Evolutionary conservation across 2,888 invertebrate species (phyloP), one percentile per base, ranked within the genome.

Genomic region (Buathra laborator): DNA sequence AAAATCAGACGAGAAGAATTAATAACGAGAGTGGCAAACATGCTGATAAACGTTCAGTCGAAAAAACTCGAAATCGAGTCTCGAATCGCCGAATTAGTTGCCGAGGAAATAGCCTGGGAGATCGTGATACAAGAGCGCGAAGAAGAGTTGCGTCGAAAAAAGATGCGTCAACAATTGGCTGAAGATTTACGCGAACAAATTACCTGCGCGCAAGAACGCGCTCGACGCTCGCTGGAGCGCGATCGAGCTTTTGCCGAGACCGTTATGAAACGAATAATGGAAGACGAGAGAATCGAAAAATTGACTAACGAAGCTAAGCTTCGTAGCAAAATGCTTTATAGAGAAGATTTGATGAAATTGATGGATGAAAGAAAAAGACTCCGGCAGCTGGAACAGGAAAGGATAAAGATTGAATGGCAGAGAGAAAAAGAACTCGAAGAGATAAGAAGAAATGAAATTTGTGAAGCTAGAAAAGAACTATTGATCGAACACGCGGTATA

Each of bases 211-310:
- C 89, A 89, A 51, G 88, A 89, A 46, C 89, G 90, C 53, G 89
- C 85, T 29, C 56, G 82, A 3, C 88, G 89, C 2, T 86, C 89
- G 37, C 71, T 84, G 3, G 89, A 90, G 43, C 80, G 86, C 14
- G 93, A 93, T 67, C 85, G 76, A 19, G 77, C 78, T 12, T 92
- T 93, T 74, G 88, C 89, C 0, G 90, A 91, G 67, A 90, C 88
- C 4, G 86, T 91, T 0, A 89, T 92, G 89, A 87, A 64, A 16
- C 87, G 81, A 70, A 86, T 92, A 29, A 88, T 91, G 89, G 89
- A 90, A 56, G 90, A 91, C 68, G 91, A 91, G 62, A 90, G 68
- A 66, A 87, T 89, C 10, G 87, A 85, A 5, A 89, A 85, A 10
- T 87, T 90, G 16, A 91, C 92, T 4, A 86, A 78, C 3, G 88